phyloP scores from a whole-genome alignment of 1,140 invertebrate genomes.

The Aphis craccivora region DNA sequence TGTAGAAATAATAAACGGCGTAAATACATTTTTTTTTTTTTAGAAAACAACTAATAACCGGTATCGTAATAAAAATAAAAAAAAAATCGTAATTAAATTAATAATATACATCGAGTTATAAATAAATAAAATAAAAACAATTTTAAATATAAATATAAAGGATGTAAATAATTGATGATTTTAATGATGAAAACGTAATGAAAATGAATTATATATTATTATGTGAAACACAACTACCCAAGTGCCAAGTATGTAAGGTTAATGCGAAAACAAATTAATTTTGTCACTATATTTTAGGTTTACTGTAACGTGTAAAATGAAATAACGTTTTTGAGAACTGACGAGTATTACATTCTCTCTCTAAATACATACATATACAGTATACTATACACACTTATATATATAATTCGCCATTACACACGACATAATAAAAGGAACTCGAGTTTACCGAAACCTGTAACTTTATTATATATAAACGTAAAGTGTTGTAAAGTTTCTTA shows the following conservation, averaged over 20 bases:
- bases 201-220: background rate
- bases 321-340: background rate
- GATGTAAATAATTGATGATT: background rate
- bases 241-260: background rate
- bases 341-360: background rate
- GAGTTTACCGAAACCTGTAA: background rate
- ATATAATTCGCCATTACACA: background rate
- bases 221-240: background rate
- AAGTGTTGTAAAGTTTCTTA: conserved; percentile 32
- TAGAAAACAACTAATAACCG: background rate
- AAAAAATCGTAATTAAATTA: background rate
- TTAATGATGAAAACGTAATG: background rate
- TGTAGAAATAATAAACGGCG: background rate
- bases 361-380: background rate
- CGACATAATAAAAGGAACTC: background rate
- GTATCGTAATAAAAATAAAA: background rate
- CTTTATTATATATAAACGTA: conserved; percentile 33
- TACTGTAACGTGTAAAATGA: background rate
- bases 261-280: conserved; percentile 28
- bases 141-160: background rate
- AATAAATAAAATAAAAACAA: background rate
- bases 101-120: background rate
- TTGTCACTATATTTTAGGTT: background rate
- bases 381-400: background rate
- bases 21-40: background rate